Percentiles rank a stretch among this genome's conserved stretches.
Evolutionary conservation across 2,797 vertebrate species (phyloP).

Genomic region (Numenius phaeopus): DNA sequence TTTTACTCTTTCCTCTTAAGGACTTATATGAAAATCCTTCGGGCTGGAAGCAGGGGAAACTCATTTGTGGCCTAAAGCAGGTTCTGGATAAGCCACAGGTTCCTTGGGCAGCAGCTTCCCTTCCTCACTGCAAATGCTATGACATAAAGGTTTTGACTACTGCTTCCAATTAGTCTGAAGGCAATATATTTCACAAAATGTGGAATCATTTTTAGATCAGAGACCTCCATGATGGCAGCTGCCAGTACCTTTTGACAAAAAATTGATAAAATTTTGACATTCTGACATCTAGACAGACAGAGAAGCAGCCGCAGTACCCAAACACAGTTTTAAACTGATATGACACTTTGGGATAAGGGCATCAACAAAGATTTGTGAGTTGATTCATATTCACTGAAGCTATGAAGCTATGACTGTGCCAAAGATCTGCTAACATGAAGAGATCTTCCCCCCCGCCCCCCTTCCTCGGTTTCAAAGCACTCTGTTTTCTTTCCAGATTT

Average conservation of each 20-base stretch:
- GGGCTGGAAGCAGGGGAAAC: neutral
- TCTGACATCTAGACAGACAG: constrained; percentile 4
- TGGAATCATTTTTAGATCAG: neutral
- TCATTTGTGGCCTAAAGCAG: neutral
- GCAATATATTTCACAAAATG: neutral
- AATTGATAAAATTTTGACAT: constrained; percentile 4
- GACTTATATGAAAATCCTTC: neutral
- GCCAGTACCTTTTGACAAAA: constrained; percentile 4
- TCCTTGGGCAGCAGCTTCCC: neutral
- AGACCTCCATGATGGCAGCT: neutral
- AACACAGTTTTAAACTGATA: constrained; percentile 3
- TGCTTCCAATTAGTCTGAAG: constrained; percentile 14
- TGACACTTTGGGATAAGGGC: neutral
- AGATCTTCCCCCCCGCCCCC: too few species aligned
- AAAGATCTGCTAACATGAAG: neutral
- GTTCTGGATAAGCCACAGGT: neutral
- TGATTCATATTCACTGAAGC: neutral
- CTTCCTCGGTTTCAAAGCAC: neutral
- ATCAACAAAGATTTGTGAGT: neutral
- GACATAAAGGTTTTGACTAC: constrained; percentile 7
- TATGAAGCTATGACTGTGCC: neutral
- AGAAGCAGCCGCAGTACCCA: neutral
- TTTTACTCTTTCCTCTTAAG: neutral
- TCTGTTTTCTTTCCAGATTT: neutral
- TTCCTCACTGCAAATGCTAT: neutral